phyloP scores from a whole-genome alignment of 1,140 invertebrate species.

The Camponotus vicinus region DNA sequence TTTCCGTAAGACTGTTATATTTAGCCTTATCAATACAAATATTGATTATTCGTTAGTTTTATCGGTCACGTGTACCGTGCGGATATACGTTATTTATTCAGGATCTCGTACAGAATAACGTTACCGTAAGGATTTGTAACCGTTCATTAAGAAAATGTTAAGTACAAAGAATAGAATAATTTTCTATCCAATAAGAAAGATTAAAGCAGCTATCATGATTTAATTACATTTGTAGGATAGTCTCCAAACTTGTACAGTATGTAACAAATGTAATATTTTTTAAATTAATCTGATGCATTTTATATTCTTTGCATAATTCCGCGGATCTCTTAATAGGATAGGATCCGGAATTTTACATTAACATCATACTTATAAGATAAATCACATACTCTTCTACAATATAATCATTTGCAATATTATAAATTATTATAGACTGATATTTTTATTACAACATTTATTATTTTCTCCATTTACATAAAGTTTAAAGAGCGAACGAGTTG shows the following conservation, averaged over 20 bases:
- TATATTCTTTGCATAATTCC: slow-evolving; percentile 17
- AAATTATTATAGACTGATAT: slow-evolving; percentile 63
- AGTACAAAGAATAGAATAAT: slow-evolving; percentile 49
- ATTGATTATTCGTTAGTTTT: slow-evolving; percentile 14
- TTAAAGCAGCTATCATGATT: slow-evolving; percentile 14
- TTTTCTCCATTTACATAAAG: background rate
- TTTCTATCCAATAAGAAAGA: slow-evolving; percentile 19
- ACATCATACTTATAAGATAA: slow-evolving; percentile 18
- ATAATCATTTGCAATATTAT: slow-evolving; percentile 17
- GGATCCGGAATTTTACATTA: slow-evolving; percentile 33
- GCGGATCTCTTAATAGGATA: slow-evolving; percentile 69
- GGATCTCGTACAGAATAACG: slow-evolving; percentile 27
- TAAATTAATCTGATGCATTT: slow-evolving; percentile 26
- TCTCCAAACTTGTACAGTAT: slow-evolving; percentile 10
- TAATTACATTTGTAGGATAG: slow-evolving; percentile 37
- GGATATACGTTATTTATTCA: slow-evolving; percentile 12
- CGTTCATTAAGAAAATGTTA: slow-evolving; percentile 46
- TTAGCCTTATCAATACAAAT: slow-evolving; percentile 33
- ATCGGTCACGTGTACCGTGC: background rate
- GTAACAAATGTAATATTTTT: slow-evolving; percentile 6
- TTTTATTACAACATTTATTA: slow-evolving; percentile 1
- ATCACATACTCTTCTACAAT: slow-evolving; percentile 1
- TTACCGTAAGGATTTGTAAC: slow-evolving; percentile 41
- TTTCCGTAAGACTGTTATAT: slow-evolving; percentile 48
- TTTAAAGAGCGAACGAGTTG: background rate